Base-by-base conservation (phyloP, 2,888 invertebrate species). In the Acrobasis suavella region DNA sequence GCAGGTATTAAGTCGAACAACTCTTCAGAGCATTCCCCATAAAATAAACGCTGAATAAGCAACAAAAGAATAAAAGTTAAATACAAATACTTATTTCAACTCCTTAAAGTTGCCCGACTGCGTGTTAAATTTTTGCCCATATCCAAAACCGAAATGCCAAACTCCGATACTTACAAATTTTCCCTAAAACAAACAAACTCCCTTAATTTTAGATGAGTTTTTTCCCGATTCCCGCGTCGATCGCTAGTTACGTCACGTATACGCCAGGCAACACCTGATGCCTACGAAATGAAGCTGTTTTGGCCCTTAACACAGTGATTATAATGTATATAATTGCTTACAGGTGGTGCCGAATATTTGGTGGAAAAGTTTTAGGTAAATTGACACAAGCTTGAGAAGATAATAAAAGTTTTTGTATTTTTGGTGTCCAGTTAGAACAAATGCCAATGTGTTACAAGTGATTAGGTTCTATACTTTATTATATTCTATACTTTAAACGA, bases 311-410 rank as follows among this genome's bases (percentile, higher is more conserved):
- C 1, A 14, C 0, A 12, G 46, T 14, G 46, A 14, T 46, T 46
- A n/a, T 46, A 46, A 46, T 46, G 46, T 14, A n/a, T 46, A 46
- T 46, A 46, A 46, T 46, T 46, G 46, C 46, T 46, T 46, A 46
- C 46, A 14, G 14, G 46, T 46, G 46, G 46, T 46, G 46, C 14
- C n/a, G 46, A 46, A 46, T 14, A 46, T 46, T 46, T n/a, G 0
- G 32, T 6, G 12, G 3, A 46, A 46, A 46, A n/a, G 46, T 46
- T 46, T 46, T 3, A 46, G 46, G 46, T 14, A 46, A 7, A 46
- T 46, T 46, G 46, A 46, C 46, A 14, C 14, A 14, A 46, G 46
- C 14, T 46, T 1, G 14, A 46, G 14, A 46, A 14, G 12, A n/a
- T 46, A 46, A 46, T 46, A 46, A 46, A 46, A n/a, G 46, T 46